A percentile compares a stretch with the other conserved stretches of the same genome.
Evolutionary conservation across 2,888 invertebrate species (phyloP).

Genomic region (Eupithecia subumbrata): DNA sequence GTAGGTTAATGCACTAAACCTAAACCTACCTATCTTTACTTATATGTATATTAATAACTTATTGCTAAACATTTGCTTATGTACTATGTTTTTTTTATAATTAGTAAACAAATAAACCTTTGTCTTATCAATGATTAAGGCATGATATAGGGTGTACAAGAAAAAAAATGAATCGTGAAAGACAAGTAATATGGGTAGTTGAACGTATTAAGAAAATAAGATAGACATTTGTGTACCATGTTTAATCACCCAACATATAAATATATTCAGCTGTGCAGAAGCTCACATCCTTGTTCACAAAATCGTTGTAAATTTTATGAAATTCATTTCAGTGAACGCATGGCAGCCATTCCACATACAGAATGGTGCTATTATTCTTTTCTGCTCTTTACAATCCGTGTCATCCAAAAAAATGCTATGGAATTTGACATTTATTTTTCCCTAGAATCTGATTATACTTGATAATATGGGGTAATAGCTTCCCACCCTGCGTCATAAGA

Average conservation of each 20-base stretch:
- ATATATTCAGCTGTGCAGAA: conserved; percentile 23
- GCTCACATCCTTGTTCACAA: conserved; percentile 33
- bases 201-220: no score
- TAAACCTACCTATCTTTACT: no score
- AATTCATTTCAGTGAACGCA: conserved; percentile 45
- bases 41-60: no score
- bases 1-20: no score
- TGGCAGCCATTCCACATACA: conserved; percentile 49
- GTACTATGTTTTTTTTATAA: no score
- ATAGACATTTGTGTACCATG: no score
- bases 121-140: no score
- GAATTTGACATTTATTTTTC: conserved; percentile 11
- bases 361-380: conserved; percentile 52
- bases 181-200: no score
- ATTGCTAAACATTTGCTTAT: no score
- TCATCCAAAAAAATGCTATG: conserved; percentile 22
- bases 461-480: conserved; percentile 16
- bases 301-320: conserved; percentile 48
- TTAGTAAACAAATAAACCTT: no score
- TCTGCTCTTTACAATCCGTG: conserved; percentile 45
- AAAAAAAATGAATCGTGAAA: no score
- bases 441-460: conserved; percentile 7
- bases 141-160: no score
- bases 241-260: neutral
- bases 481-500: conserved; percentile 16